Percentiles rank a stretch among this genome's conserved stretches.
Conservation (phyloP, 2,113 vertebrate species). For the Zosterops pallidus region DNA sequence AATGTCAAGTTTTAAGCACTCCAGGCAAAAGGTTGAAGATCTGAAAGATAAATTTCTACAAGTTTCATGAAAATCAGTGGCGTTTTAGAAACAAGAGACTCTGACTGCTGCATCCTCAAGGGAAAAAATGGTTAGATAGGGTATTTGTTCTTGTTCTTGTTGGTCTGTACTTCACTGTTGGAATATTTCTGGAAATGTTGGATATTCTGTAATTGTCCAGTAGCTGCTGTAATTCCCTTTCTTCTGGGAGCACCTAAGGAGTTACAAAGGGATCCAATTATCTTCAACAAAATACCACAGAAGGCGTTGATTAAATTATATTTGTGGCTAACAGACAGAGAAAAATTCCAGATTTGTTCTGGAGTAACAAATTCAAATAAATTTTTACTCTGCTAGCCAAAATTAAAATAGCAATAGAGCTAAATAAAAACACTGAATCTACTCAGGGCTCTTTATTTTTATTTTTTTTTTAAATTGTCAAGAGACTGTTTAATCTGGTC, state of each 20-base stretch:
- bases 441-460: neutral
- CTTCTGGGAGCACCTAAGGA: neutral
- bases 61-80: neutral
- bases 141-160: neutral
- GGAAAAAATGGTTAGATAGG: neutral
- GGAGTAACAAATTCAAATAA: neutral
- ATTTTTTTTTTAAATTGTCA: neutral
- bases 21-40: neutral
- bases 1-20: neutral
- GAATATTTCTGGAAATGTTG: neutral
- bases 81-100: neutral
- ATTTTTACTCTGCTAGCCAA: neutral
- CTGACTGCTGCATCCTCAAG: neutral
- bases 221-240: neutral
- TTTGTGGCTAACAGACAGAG: neutral
- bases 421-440: neutral
- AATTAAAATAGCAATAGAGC: neutral
- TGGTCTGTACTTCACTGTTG: fast-evolving
- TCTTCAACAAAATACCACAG: neutral
- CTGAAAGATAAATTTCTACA: neutral
- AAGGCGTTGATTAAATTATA: neutral
- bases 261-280: neutral
- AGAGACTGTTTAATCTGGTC: neutral
- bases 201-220: neutral
- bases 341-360: neutral